These are phyloP conservation scores for Raja brachyura DNA, from an alignment of 2,113 vertebrate species.

Conservation along the genomic window DNA sequence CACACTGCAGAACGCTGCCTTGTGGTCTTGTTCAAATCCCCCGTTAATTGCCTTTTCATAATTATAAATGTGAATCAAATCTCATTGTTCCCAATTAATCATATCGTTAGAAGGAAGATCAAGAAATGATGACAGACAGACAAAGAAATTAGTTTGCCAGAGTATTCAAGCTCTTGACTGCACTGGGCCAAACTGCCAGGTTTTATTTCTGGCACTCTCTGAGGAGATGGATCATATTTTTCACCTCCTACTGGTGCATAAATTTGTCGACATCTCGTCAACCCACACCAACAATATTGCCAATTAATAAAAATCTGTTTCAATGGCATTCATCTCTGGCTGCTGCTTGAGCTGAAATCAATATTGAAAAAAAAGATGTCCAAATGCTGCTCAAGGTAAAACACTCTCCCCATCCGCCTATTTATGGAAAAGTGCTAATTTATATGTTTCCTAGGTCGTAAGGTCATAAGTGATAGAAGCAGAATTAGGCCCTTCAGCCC, in stretches of 20 bases:
- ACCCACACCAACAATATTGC: background rate
- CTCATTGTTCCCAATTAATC: background rate
- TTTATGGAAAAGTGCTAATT: background rate
- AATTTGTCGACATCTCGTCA: background rate
- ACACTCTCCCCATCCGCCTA: too few relatives aligned
- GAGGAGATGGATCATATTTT: constrained; percentile 14
- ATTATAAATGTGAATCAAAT: background rate
- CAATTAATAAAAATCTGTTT: constrained; percentile 11
- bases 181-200: background rate
- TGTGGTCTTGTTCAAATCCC: background rate
- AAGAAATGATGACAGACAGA: background rate
- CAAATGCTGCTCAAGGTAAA: background rate
- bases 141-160: background rate
- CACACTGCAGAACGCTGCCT: background rate
- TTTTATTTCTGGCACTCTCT: background rate
- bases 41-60: background rate
- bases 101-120: background rate
- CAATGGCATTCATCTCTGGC: background rate
- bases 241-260: constrained; percentile 18
- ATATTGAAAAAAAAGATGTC: background rate
- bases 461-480: too few relatives aligned
- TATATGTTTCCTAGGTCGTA: background rate
- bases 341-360: background rate
- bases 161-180: background rate
- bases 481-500: too few relatives aligned